phyloP scores from a whole-genome alignment of 2,888 invertebrate species.

The Euspilapteryx auroguttella region DNA sequence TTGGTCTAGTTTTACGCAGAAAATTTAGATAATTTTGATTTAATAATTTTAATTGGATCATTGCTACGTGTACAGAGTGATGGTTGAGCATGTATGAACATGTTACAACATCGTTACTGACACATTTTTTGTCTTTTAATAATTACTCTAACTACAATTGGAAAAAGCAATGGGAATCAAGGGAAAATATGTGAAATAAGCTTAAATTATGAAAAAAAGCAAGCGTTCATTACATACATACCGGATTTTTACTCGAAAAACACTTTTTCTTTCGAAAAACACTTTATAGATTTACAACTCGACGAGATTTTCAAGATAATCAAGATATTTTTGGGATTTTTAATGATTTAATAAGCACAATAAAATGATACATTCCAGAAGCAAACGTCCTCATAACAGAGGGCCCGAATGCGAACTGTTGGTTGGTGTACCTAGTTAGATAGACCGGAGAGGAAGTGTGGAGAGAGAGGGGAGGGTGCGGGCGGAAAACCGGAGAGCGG shows the following conservation, averaged over 20 bases:
- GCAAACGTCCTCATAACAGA: conserved; percentile 51
- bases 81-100: conserved; percentile 18
- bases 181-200: conserved; percentile 26
- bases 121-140: conserved; percentile 12
- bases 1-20: no score
- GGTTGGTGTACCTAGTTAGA: conserved; percentile 33
- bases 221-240: conserved; percentile 52
- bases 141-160: conserved; percentile 10
- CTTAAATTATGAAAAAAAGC: conserved; percentile 46
- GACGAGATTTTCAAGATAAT: conserved; percentile 28
- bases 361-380: conserved; percentile 53
- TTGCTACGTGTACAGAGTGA: conserved; percentile 19
- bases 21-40: no score
- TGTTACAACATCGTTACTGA: conserved; percentile 19
- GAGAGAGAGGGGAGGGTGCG: conserved; percentile 14
- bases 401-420: conserved; percentile 64
- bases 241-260: conserved; percentile 50
- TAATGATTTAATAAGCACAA: conserved; percentile 51
- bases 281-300: no score
- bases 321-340: conserved; percentile 54
- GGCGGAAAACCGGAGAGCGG: conserved; percentile 51
- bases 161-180: conserved; percentile 22
- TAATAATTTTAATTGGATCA: conserved; percentile 5
- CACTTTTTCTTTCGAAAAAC: no score
- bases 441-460: conserved; percentile 14